These are phyloP conservation scores for Timema cristinae DNA, from an alignment of 2,888 invertebrate species.

Conservation along the genomic window DNA sequence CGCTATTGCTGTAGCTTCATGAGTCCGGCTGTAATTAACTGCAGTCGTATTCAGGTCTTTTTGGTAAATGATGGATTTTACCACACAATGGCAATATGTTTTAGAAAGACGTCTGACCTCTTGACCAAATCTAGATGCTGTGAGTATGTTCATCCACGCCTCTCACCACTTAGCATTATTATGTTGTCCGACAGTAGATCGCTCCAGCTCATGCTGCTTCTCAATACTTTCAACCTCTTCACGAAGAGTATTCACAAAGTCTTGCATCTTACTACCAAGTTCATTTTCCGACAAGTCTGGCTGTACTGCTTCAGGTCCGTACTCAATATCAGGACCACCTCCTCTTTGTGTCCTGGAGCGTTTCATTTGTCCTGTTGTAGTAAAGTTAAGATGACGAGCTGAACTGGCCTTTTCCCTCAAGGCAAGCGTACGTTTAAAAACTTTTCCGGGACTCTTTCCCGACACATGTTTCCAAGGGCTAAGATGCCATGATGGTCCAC, in stretches of 20 bases:
- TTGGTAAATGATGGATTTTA: not conserved
- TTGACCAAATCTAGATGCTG: not conserved
- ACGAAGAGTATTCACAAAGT: slow-evolving; percentile 1
- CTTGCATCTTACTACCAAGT: slow-evolving; percentile 1
- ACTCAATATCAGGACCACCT: slow-evolving; percentile 19
- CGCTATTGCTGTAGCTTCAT: not conserved
- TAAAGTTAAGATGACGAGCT: not conserved
- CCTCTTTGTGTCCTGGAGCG: not conserved
- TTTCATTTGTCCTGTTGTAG: not conserved
- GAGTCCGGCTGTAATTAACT: not conserved
- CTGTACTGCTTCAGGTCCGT: slow-evolving; percentile 21
- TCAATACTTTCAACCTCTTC: slow-evolving; percentile 5
- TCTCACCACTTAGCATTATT: slow-evolving; percentile 16
- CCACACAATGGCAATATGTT: slow-evolving; percentile 2
- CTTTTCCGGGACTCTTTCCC: slow-evolving; percentile 6
- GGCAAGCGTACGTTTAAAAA: slow-evolving; percentile 10
- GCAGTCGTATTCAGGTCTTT: slow-evolving; percentile 14
- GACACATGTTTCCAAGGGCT: not conserved
- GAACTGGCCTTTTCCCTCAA: not conserved
- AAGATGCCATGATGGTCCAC: slow-evolving; percentile 2
- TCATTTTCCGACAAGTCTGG: slow-evolving; percentile 17
- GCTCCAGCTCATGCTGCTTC: slow-evolving; percentile 2
- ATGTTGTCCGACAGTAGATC: slow-evolving; percentile 5
- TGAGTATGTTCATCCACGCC: slow-evolving; percentile 17
- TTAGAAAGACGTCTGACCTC: not conserved